A percentile compares a stretch with the other conserved stretches of the same genome.
phyloP scores from a whole-genome alignment of 2,888 invertebrate species.

The Trachelus stipa region DNA sequence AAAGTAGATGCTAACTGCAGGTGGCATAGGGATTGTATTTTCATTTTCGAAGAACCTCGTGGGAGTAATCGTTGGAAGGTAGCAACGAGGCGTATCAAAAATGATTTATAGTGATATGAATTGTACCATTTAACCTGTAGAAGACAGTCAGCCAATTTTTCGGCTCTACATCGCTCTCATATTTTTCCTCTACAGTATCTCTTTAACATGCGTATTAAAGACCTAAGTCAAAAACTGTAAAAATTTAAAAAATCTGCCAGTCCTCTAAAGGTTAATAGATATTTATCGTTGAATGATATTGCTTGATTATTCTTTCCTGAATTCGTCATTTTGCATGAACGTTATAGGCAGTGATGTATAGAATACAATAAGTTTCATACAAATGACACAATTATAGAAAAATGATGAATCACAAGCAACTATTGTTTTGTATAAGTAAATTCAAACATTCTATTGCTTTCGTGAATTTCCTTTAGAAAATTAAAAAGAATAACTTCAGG shows the following conservation, averaged over 20 bases:
- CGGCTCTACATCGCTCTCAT: too few relatives aligned
- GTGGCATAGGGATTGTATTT: constrained; percentile 20
- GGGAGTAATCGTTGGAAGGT: background rate
- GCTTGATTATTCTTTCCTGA: background rate
- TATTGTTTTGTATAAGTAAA: background rate
- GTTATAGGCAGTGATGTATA: background rate
- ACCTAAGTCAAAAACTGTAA: too few relatives aligned
- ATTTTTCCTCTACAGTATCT: too few relatives aligned
- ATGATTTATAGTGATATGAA: background rate
- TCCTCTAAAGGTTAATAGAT: background rate
- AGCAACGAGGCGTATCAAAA: background rate
- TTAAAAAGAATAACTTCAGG: background rate
- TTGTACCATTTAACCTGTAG: background rate
- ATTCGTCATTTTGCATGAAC: background rate
- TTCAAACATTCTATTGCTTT: background rate
- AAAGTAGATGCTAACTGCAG: constrained; percentile 31
- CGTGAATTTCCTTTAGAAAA: background rate
- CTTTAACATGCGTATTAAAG: too few relatives aligned
- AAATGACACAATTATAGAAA: background rate
- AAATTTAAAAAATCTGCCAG: too few relatives aligned
- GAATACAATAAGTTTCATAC: background rate
- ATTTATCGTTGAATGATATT: background rate
- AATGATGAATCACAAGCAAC: background rate
- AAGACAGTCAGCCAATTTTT: too few relatives aligned
- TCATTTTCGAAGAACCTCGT: constrained; percentile 16